Base-by-base conservation (phyloP, 1,140 invertebrate species). In the Leptinotarsa undecemlineata region DNA sequence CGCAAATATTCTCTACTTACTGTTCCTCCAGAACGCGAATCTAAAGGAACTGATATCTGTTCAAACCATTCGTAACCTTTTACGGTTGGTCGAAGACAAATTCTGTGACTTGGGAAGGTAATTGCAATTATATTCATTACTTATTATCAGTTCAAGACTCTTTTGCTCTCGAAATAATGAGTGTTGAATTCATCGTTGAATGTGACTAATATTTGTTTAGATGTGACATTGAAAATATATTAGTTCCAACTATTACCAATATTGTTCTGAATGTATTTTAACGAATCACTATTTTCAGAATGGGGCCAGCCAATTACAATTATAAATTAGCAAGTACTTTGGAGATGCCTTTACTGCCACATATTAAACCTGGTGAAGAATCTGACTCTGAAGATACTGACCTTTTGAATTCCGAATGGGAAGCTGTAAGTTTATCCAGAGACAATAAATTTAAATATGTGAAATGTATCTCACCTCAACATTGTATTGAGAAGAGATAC, bases 1-100 rank as follows among this genome's bases (percentile, higher is more conserved):
- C 86, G 90, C 92, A 71, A 96, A 96, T 82, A 89, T 96, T 62
- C 85, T 96, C 77, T 92, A 94, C 85, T 85, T 96, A 73, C 95
- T 94, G 83, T 91, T 94, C 77, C 91, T 91, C 3, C 94, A 95
- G 85, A 90, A 91, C 79, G 90, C 94, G 14, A 88, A 92, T 81
- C 82, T 89, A 26, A 85, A 88, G 14, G 83, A 88, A 5, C 82
- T 95, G 23, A 89, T 91, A 82, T 90, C 93, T 26, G 88, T 89
- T 80, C 89, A 91, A 80, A 94, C 93, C 1, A 83, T 95, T 48
- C 89, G 91, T 77, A 95, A 95, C 85, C 83, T 96, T 23, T 85
- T 94, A 73, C 87, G 90, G 72, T 88, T 95, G 76, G 84, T 95
- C 48, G 89, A 93, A 82, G 85, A 88, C 72, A 87, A 90, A 76